Evolutionary conservation across 2,888 invertebrate species (phyloP), one percentile per base, ranked within the genome.

Genomic region (Cryptocephalus moraei): DNA sequence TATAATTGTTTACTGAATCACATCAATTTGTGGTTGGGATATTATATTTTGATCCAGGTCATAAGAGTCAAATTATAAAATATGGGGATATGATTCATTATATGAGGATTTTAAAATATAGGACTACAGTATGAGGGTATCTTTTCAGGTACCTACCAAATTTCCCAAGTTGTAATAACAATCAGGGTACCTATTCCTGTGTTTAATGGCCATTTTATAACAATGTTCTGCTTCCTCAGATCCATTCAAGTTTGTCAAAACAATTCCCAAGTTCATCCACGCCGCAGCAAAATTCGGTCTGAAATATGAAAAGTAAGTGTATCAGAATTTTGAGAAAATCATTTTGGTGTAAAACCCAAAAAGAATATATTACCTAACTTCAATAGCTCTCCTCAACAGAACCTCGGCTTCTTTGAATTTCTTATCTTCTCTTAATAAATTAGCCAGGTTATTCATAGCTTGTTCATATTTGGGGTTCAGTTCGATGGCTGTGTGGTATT

Each of bases 191-290:
- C 81, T 81, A 44, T 75, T 78, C 38, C 93, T 77, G 65, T 86
- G 79, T 33, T 72, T 74, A 4, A 96, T 71, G 1, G 96, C 95
- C 45, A 76, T 84, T 58, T 78, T 72, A 65, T 95, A 96, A 58
- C 92, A 88, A 12, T 67, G 64, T 62, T 89, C 80, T 0, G 95
- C 86, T 62, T 86, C 83, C 2, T 76, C 67, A 51, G 79, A 79
- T 50, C 84, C 79, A 56, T 82, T 80, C 43, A 83, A 73, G 36
- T 82, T 79, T 1, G 91, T 84, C 54, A 92, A 77, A 32, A 94
- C 89, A 57, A 96, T 95, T 11, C 95, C 96, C 45, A 96, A 75
- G 72, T 97, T 97, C 95, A 96, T 96, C 95, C 95, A 97, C 0
- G 95, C 96, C 0, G 93, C 87, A 1, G 95, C 87, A 73, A 95